phyloP scores from a whole-genome alignment of 2,888 invertebrate species.

The Cartodere bifasciata region DNA sequence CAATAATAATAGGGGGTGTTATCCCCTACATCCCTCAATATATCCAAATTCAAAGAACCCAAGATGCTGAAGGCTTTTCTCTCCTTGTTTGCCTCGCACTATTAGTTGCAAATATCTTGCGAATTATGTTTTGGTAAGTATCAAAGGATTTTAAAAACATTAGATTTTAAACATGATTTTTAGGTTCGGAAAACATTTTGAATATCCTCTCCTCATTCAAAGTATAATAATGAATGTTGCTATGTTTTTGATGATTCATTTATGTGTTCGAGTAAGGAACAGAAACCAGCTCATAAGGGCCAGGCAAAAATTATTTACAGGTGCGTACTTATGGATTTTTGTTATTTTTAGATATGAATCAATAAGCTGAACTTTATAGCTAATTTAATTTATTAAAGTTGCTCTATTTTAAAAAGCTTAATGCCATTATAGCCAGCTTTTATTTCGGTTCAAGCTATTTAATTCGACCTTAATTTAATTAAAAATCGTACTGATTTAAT shows the following conservation, averaged over 20 bases:
- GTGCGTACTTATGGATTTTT: constrained; percentile 38
- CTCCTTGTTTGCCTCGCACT: constrained; percentile 91
- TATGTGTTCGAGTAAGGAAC: constrained; percentile 79
- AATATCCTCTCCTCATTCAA: constrained; percentile 87
- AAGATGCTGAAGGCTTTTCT: constrained; percentile 95
- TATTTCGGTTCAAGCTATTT: too few species aligned
- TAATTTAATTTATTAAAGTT: too few species aligned
- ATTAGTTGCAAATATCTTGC: constrained; percentile 87
- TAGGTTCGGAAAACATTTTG: constrained; percentile 98
- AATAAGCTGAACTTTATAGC: constrained; percentile 11
- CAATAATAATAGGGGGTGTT: constrained; percentile 92
- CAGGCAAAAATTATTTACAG: constrained; percentile 71
- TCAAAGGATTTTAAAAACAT: background rate
- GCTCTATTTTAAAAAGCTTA: too few species aligned
- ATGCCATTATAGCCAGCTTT: too few species aligned
- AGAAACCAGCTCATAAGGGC: constrained; percentile 65
- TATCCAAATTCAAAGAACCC: constrained; percentile 76
- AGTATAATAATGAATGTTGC: constrained; percentile 94
- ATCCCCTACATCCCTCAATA: constrained; percentile 96
- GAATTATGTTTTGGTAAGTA: constrained; percentile 94
- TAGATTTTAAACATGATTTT: constrained; percentile 11
- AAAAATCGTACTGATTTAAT: too few species aligned
- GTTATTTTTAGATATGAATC: constrained; percentile 18
- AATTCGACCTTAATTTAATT: too few species aligned
- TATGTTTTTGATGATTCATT: constrained; percentile 91